Conservation (phyloP, 2,113 vertebrate species). For the Otus sunia region DNA sequence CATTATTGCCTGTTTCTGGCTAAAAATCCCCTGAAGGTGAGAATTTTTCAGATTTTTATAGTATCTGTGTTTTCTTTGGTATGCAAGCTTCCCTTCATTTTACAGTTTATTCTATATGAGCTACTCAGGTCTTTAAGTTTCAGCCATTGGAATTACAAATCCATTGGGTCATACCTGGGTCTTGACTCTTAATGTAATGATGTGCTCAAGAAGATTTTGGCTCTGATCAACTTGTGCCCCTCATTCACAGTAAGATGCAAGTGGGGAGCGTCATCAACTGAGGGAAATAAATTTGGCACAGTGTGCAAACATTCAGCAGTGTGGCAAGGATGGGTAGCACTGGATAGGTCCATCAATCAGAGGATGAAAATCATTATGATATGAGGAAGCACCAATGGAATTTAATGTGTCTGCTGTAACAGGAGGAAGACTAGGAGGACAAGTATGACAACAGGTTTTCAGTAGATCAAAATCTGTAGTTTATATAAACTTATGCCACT, state of each 20-base stretch:
- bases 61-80: neutral
- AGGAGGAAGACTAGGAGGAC: neutral
- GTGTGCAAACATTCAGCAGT: neutral
- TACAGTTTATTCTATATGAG: neutral
- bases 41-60: neutral
- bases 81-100: neutral
- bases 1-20: neutral
- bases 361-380: neutral
- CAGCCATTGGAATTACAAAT: neutral
- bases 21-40: neutral
- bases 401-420: neutral
- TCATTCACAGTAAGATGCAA: neutral
- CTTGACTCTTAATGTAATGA: neutral
- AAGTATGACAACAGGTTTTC: neutral
- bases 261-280: neutral
- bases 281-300: neutral
- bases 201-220: neutral
- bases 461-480: neutral
- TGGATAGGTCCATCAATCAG: neutral
- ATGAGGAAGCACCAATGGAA: neutral
- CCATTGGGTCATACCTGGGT: neutral
- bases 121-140: neutral
- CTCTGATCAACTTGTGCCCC: fast-evolving
- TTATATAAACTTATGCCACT: neutral
- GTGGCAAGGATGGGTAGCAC: neutral